Evolutionary conservation across 2,888 invertebrate species (phyloP), one percentile per base, ranked within the genome.

Genomic region (Pheosia gnoma): DNA sequence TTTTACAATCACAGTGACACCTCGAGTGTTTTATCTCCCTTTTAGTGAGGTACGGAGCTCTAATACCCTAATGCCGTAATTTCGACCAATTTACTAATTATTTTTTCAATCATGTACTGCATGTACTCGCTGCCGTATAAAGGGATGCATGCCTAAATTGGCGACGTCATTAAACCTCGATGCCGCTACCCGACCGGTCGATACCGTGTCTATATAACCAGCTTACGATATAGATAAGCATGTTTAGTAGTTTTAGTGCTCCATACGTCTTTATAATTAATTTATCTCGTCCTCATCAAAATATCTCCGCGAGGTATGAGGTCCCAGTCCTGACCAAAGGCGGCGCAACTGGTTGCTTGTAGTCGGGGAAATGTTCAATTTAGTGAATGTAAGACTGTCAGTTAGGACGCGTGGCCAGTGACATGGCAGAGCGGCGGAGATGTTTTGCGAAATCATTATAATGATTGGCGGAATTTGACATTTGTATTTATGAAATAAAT

Each of bases 261-360:
- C 72, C 43, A 71, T 75, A 75, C 74, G 78, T 80, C 78, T 85
- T 70, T 83, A 80, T 89, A 89, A 90, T 90, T 89, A 90, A 89
- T 90, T 88, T 88, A 90, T 90, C 86, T 79, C 77, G 81, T 81
- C 81, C 86, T 86, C 88, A 90, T 90, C 89, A 88, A 88, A 90
- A 89, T 89, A 88, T 88, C 82, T 88, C 76, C 73, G 74, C 71
- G 71, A 84, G 85, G 85, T 84, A 85, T 86, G 86, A 87, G 80
- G 87, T 83, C 79, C 83, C 78, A 77, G 87, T 83, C 79, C 83
- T 79, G 77, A 79, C 86, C 85, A 83, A 86, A 69, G 64, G 37
- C 58, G 62, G 66, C 55, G 59, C 25, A 25, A 59, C 62, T 65
- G 65, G 51, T 43, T 43, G 9, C 43, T 9, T 10, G 43, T 49